phyloP scores from a whole-genome alignment of 2,888 invertebrate genomes.

The Adela reaumurella region DNA sequence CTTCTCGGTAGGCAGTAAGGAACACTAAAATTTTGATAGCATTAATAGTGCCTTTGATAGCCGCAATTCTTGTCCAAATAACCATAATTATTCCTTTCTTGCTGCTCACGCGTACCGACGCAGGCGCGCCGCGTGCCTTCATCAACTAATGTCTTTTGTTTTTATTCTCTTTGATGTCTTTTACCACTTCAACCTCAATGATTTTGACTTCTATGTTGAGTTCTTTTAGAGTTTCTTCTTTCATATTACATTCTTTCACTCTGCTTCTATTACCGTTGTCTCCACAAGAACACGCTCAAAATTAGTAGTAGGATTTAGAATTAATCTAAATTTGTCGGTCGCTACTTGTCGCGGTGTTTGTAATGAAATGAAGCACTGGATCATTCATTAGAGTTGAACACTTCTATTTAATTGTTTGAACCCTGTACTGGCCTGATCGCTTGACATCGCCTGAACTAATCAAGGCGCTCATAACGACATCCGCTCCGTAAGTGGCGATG shows the following conservation, averaged over 20 bases:
- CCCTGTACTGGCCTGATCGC: conserved; percentile 39
- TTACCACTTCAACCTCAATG: no score
- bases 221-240: no score
- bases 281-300: background rate
- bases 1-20: background rate
- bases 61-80: background rate
- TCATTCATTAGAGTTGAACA: conserved; percentile 54
- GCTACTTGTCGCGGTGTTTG: conserved; percentile 50
- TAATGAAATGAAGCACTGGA: conserved; percentile 47
- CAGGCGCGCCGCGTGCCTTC: background rate
- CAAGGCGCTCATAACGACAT: conserved; percentile 52
- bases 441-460: conserved; percentile 51
- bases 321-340: conserved; percentile 52
- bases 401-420: conserved; percentile 56
- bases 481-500: conserved; percentile 48
- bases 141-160: background rate
- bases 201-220: no score
- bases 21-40: background rate
- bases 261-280: no score
- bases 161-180: background rate
- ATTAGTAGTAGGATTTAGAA: conserved; percentile 27
- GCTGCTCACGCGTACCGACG: background rate
- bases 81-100: background rate
- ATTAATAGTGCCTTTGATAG: background rate
- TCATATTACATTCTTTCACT: no score